Evolutionary conservation across 2,113 vertebrate species (phyloP).

Genomic region (Lonchura striata): DNA sequence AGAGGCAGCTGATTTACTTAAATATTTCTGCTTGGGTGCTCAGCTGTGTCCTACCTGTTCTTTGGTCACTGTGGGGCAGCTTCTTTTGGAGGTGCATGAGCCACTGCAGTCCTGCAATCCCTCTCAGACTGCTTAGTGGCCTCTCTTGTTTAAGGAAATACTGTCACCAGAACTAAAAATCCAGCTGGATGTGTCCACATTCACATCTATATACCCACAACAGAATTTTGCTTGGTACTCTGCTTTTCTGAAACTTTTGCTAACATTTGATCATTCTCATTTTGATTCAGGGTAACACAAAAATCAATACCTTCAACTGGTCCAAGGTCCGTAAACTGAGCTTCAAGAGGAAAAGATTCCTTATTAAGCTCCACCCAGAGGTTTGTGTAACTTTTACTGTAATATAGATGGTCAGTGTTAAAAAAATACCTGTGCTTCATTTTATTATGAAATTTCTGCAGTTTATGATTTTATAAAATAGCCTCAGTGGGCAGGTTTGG

Average conservation of each 20-base stretch:
- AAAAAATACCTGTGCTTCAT: neutral
- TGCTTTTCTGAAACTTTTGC: neutral
- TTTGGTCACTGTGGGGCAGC: neutral
- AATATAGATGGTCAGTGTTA: neutral
- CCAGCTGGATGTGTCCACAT: neutral
- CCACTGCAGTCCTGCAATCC: neutral
- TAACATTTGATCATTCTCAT: neutral
- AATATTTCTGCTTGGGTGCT: neutral
- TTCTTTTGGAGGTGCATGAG: neutral
- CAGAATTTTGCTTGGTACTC: neutral
- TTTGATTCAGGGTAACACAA: conserved; percentile 85
- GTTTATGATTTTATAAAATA: neutral
- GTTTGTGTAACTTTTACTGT: conserved; percentile 81
- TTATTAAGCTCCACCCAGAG: conserved; percentile 95
- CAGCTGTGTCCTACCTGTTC: neutral
- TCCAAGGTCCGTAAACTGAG: conserved; percentile 97
- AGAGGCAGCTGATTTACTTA: neutral
- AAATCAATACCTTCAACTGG: conserved; percentile 99
- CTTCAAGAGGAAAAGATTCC: conserved; percentile 95
- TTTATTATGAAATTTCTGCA: neutral
- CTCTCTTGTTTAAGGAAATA: neutral
- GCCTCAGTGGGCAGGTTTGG: neutral
- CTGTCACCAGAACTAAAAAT: neutral
- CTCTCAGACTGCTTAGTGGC: neutral
- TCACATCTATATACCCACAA: accelerated